These are phyloP conservation scores for Meloidogyne chitwoodi DNA, from an alignment of 1,140 invertebrate species.

Conservation along the genomic window DNA sequence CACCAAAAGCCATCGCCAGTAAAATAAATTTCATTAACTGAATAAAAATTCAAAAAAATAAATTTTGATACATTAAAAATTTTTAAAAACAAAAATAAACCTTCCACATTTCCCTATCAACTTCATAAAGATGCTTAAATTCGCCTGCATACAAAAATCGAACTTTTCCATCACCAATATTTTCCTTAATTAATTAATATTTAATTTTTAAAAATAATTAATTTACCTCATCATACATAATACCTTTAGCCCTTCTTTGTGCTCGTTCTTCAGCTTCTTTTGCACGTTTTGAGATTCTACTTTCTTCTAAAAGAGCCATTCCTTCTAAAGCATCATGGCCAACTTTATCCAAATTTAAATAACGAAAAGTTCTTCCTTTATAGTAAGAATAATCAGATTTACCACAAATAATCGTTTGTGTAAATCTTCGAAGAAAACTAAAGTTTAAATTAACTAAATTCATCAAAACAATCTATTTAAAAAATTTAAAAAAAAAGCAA, in stretches of 20 bases:
- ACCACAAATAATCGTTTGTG: background rate
- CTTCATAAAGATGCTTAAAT: background rate
- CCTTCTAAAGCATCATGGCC: background rate
- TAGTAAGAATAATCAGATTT: background rate
- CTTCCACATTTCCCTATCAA: background rate
- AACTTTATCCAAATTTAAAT: background rate
- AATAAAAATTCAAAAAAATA: background rate
- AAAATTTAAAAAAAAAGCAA: background rate
- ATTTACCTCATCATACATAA: slow-evolving; percentile 19
- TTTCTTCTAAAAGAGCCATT: background rate
- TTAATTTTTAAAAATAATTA: background rate
- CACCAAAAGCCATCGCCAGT: background rate
- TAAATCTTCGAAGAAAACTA: background rate
- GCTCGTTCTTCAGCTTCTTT: background rate
- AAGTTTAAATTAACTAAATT: background rate
- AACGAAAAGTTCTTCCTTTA: background rate
- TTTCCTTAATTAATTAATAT: slow-evolving; percentile 1
- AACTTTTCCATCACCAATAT: background rate
- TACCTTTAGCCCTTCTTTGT: slow-evolving; percentile 3
- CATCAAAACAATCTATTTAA: background rate
- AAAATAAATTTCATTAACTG: background rate
- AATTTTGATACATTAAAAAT: too few species aligned
- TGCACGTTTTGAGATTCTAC: background rate
- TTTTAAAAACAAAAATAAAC: background rate
- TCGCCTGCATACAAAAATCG: background rate